Base-by-base conservation (phyloP, 1,140 invertebrate species). In the Plectrocnemia conspersa region DNA sequence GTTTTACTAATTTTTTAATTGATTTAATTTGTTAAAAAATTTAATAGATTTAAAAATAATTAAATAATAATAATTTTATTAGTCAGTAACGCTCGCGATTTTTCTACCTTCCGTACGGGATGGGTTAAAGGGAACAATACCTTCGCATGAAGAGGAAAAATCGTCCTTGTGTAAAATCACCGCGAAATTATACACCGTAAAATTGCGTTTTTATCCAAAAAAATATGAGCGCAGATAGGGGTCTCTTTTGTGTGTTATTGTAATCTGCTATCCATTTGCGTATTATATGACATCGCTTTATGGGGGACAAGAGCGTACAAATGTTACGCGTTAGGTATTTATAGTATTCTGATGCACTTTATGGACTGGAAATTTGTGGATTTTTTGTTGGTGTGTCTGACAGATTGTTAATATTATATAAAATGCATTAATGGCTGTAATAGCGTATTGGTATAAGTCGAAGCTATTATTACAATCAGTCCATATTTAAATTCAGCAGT, bases 311-410 rank as follows among this genome's bases (percentile, higher is more conserved):
- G 11, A 5, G 35, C 7, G 15, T 15, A 7, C n/a, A n/a, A n/a
- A n/a, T n/a, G n/a, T n/a, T n/a, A n/a, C n/a, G n/a, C n/a, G n/a
- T n/a, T n/a, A 41, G 22, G 48, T 48, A 52, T 58, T 53, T 53
- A 58, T 53, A n/a, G 35, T n/a, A 21, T 53, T 58, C 49, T 58
- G 53, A 58, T 44, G 56, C 25, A 44, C 29, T 58, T 58, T 58
- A 58, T 58, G 53, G 35, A 48, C 32, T 47, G 56, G 42, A 53
- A 58, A n/a, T n/a, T n/a, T n/a, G n/a, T n/a, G n/a, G n/a, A n/a
- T n/a, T n/a, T n/a, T n/a, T n/a, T n/a, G n/a, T n/a, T n/a, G n/a
- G n/a, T n/a, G n/a, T n/a, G n/a, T n/a, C n/a, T n/a, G n/a, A n/a
- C n/a, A n/a, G n/a, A n/a, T n/a, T n/a, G n/a, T n/a, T n/a, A n/a